Evolutionary conservation across 2,797 vertebrate genomes (phyloP), one percentile per base, ranked within the genome.

Genomic region (Spinus pinus): DNA sequence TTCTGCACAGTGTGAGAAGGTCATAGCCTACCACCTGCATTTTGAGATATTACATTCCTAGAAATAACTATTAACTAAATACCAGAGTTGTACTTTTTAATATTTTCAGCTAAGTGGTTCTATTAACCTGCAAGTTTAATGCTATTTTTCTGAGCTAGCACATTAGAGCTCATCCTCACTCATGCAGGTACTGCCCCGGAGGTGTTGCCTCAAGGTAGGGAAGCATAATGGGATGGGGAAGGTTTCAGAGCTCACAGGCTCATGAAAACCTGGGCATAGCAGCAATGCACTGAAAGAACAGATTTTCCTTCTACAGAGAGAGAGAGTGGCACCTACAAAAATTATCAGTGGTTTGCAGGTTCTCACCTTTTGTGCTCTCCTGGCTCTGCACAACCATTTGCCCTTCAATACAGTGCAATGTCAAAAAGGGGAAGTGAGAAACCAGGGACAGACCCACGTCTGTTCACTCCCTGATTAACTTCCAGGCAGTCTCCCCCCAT

Each of bases 401-500:
- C 41, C 69, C 56, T 84, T 90, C 39, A 74, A 67, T 39, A 41
- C 13, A 64, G 49, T 24, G 33, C 80, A 81, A 69, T 35, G 81
- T 81, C 77, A 77, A 79, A 78, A 84, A 75, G 49, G 2, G 39
- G 27, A 75, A 73, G 71, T 44, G 57, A 93, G 85, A 66, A 81
- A 42, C 65, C 14, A 71, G 71, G 74, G 58, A 60, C 74, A 93
- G 94, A 62, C n/a, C 49, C 9, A 10, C 1, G 17, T 51, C 78
- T 96, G 39, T 49, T 94, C 86, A 12, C 28, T 83, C 35, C 70
- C 88, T 92, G 94, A 96, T 96, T 93, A 96, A 64, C 78, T 46
- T 69, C 60, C 79, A 87, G 86, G 33, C n/a, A 4, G 33, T 54
- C 75, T 70, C 87, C 66, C 88, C 81, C 82, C 87, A 50, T 95